Evolutionary conservation across 2,113 vertebrate genomes (phyloP).

Genomic region (Lutjanus erythropterus): DNA sequence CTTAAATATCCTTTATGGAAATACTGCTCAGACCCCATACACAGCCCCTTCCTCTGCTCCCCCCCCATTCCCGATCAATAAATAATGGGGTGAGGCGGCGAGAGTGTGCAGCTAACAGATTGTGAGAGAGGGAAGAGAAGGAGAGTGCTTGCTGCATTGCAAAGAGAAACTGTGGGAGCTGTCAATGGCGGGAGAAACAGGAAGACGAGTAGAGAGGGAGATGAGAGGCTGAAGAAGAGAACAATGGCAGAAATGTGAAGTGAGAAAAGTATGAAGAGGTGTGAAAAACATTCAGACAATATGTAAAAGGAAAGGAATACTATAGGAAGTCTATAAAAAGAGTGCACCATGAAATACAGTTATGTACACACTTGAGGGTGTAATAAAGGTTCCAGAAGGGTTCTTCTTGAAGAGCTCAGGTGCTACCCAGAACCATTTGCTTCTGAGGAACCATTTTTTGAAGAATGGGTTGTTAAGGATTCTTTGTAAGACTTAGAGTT

Average conservation of each 20-base stretch:
- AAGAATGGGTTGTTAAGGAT: too few relatives aligned
- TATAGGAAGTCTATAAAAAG: slow-evolving; percentile 3
- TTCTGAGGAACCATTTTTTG: too few relatives aligned
- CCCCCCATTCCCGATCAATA: slow-evolving; percentile 78
- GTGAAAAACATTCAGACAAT: slow-evolving; percentile 7
- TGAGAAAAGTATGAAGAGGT: slow-evolving; percentile 7
- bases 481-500: too few relatives aligned
- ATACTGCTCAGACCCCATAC: slow-evolving; percentile 59
- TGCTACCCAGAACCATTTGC: too few relatives aligned
- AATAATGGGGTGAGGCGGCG: slow-evolving; percentile 77
- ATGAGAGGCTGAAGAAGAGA: slow-evolving; percentile 38
- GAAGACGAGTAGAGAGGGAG: slow-evolving; percentile 11
- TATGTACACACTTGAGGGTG: slow-evolving; percentile 51
- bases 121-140: slow-evolving; percentile 60
- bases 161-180: slow-evolving; percentile 69
- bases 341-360: slow-evolving; percentile 20
- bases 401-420: too few relatives aligned
- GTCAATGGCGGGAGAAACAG: slow-evolving; percentile 54
- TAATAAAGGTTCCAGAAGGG: too few relatives aligned
- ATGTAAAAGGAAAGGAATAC: slow-evolving; percentile 24
- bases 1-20: slow-evolving; percentile 84
- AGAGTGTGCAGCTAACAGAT: slow-evolving; percentile 78
- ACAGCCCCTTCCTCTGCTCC: slow-evolving; percentile 26
- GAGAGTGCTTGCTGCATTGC: slow-evolving; percentile 57
- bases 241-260: slow-evolving; percentile 20